Conservation (phyloP, 30 jellyfish, hydroid and myxozoan species). For the Hydra vulgaris region DNA sequence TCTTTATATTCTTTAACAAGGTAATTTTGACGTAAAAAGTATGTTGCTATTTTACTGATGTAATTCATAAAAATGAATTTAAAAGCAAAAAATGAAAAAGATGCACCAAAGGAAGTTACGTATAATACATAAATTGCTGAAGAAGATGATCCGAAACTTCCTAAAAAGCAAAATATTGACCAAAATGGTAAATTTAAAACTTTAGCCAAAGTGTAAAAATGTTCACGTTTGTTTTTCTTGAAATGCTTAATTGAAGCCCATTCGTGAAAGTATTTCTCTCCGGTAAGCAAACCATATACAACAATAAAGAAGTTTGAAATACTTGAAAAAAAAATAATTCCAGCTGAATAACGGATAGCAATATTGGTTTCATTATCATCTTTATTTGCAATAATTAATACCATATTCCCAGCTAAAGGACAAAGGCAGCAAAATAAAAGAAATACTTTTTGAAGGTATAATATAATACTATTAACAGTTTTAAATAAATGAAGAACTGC, state of each 20-base stretch:
- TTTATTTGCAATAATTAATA: background rate
- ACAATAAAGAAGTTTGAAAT: slow-evolving; percentile 5
- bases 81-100: slow-evolving; percentile 3
- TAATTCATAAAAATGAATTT: background rate
- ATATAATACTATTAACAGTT: slow-evolving; percentile 12
- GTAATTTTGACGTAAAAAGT: no score
- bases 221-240: slow-evolving; percentile 1
- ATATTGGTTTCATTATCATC: slow-evolving; percentile 7
- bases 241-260: slow-evolving; percentile 15
- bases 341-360: slow-evolving; percentile 12
- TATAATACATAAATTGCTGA: background rate
- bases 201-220: slow-evolving; percentile 4
- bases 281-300: slow-evolving; percentile 6
- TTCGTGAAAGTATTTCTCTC: slow-evolving; percentile 9
- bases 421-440: slow-evolving; percentile 9
- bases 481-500: slow-evolving; percentile 19
- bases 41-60: no score
- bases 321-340: slow-evolving; percentile 1
- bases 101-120: background rate
- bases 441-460: slow-evolving; percentile 20
- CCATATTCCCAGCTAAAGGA: slow-evolving; percentile 23
- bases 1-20: no score
- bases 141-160: slow-evolving; percentile 11
- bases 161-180: slow-evolving; percentile 13
- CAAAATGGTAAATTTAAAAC: slow-evolving; percentile 28